Percentiles rank a stretch among this genome's conserved stretches.
Conservation (phyloP, 2,113 vertebrate species). For the Spheniscus mendiculus region DNA sequence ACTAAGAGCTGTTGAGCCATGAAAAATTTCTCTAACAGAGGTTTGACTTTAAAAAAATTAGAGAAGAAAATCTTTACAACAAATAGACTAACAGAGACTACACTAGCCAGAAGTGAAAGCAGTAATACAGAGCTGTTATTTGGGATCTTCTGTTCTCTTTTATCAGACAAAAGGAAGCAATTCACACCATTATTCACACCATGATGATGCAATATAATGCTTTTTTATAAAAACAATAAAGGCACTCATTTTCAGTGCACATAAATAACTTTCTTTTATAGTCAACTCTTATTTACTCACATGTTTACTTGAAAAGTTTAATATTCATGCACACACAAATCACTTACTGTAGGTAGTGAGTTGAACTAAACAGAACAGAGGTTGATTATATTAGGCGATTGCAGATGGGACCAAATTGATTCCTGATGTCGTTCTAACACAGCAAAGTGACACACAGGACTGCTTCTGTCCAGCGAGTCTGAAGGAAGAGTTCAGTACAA, state of each 20-base stretch:
- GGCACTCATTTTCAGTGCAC: not conserved
- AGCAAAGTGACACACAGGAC: not conserved
- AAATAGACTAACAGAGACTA: not conserved
- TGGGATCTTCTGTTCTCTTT: not conserved
- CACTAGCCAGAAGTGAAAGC: not conserved
- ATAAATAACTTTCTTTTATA: conserved; percentile 24
- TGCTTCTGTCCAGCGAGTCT: not conserved
- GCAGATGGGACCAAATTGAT: conserved; percentile 39
- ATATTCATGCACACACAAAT: conserved; percentile 28
- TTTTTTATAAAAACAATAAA: conserved; percentile 16
- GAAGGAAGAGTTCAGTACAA: not conserved
- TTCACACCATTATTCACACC: conserved; percentile 14
- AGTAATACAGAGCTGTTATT: not conserved
- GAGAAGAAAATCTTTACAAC: not conserved
- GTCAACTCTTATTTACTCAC: conserved; percentile 24
- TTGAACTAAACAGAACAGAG: not conserved
- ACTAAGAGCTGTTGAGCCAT: not conserved
- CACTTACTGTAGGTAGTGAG: not conserved
- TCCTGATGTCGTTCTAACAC: not conserved
- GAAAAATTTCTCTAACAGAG: not conserved
- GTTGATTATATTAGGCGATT: not conserved
- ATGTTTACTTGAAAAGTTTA: conserved; percentile 3
- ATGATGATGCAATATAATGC: not conserved
- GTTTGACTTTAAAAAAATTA: conserved; percentile 11
- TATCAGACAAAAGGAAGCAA: not conserved